These are phyloP conservation scores for Podarcis muralis DNA, from an alignment of 2,113 vertebrate species.

Conservation along the genomic window DNA sequence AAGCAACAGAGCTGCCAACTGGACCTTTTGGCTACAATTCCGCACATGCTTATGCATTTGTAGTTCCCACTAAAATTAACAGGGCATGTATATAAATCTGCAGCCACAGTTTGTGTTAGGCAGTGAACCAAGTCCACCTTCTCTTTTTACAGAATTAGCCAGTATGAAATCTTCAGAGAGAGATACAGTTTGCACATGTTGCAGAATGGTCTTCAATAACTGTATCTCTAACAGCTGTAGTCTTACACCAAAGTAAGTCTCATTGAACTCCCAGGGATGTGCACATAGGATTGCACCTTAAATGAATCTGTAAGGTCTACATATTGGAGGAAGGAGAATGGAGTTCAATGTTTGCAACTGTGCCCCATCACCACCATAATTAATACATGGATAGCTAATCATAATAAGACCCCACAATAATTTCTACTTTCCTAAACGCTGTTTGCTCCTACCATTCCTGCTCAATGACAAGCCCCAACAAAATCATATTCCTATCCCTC, in stretches of 20 bases:
- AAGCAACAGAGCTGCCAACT: not conserved
- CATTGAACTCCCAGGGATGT: not conserved
- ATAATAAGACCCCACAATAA: not conserved
- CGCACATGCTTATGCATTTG: not conserved
- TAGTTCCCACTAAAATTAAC: not conserved
- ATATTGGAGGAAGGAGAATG: not conserved
- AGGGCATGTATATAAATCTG: not conserved
- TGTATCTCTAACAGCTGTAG: not conserved
- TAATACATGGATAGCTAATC: not conserved
- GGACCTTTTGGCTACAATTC: not conserved
- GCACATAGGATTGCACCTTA: too few species aligned
- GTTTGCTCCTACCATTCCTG: not conserved
- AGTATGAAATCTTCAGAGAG: accelerated
- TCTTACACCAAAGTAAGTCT: not conserved
- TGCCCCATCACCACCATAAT: too few species aligned
- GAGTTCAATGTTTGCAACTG: not conserved
- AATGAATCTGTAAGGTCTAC: too few species aligned
- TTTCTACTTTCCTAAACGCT: not conserved
- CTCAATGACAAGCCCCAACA: too few species aligned
- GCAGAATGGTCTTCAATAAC: not conserved
- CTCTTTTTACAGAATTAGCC: accelerated
- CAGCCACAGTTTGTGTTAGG: not conserved
- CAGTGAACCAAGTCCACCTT: not conserved
- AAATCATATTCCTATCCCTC: not conserved
- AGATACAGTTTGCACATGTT: not conserved